Conservation (phyloP, 2,113 vertebrate species). For the Perognathus longimembris region DNA sequence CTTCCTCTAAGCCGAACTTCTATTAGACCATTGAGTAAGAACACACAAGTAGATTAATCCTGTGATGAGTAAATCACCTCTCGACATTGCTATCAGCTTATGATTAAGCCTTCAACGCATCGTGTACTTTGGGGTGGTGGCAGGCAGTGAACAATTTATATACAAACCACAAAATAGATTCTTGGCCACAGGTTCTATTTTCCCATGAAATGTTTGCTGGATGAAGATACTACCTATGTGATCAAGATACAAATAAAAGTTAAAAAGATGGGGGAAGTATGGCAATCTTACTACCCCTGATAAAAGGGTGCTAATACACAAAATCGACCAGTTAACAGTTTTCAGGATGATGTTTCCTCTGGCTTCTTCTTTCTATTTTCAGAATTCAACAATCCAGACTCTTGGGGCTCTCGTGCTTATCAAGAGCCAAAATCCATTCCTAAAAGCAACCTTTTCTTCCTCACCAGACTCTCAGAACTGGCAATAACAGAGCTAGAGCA, state of each 20-base stretch:
- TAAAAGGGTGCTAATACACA: background rate
- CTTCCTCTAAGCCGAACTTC: background rate
- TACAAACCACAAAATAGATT: background rate
- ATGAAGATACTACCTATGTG: background rate
- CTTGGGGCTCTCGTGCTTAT: background rate
- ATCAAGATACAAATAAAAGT: background rate
- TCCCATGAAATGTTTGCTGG: background rate
- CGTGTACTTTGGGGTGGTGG: background rate
- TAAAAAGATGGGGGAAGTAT: background rate
- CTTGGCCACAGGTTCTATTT: background rate
- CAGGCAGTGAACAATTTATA: background rate
- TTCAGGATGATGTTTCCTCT: background rate
- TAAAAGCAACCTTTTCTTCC: constrained; percentile 3
- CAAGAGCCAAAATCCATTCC: background rate
- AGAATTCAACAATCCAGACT: background rate
- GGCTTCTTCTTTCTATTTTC: background rate
- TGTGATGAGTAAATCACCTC: background rate
- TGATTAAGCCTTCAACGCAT: background rate
- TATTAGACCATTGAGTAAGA: too few species aligned
- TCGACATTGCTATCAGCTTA: background rate
- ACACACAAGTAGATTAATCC: too few species aligned
- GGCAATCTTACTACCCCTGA: background rate
- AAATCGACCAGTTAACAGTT: background rate
- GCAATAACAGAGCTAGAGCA: background rate
- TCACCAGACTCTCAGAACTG: background rate